Evolutionary conservation across 2,888 invertebrate genomes (phyloP).

Genomic region (Tortricodes alternella): DNA sequence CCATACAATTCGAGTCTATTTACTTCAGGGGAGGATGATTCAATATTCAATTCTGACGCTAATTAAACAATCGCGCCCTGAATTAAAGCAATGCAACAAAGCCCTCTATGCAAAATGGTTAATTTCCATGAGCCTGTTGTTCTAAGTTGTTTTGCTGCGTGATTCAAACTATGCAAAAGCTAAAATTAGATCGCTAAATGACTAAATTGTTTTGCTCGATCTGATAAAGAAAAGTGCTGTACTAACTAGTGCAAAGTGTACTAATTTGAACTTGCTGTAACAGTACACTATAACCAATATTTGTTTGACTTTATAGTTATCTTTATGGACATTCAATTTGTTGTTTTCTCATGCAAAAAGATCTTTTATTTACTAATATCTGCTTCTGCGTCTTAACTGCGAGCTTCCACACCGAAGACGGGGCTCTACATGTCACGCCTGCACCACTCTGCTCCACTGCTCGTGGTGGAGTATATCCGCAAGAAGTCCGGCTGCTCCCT

Average conservation of each 20-base stretch:
- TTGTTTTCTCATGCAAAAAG: too few relatives aligned
- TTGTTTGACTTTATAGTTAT: too few relatives aligned
- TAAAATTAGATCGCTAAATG: constrained; percentile 16
- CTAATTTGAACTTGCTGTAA: constrained; percentile 17
- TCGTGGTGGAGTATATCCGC: too few relatives aligned
- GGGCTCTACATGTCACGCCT: too few relatives aligned
- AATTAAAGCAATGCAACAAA: neutral
- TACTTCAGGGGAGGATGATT: too few relatives aligned
- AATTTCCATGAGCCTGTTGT: constrained; percentile 14
- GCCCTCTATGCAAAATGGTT: constrained; percentile 5
- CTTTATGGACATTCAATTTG: too few relatives aligned
- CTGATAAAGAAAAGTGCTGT: constrained; percentile 11
- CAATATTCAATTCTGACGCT: too few relatives aligned
- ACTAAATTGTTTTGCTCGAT: constrained; percentile 1
- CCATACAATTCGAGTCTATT: too few relatives aligned
- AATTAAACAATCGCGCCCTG: neutral
- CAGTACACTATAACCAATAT: neutral
- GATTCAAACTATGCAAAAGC: constrained; percentile 9
- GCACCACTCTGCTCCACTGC: too few relatives aligned
- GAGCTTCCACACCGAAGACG: too few relatives aligned
- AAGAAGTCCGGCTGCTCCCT: too few relatives aligned
- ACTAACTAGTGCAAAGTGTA: constrained; percentile 21
- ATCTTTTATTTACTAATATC: neutral
- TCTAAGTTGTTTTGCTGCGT: constrained; percentile 11
- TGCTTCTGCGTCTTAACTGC: too few relatives aligned